Evolutionary conservation across 2,888 invertebrate species (phyloP).

Genomic region (Temnothorax unifasciatus): DNA sequence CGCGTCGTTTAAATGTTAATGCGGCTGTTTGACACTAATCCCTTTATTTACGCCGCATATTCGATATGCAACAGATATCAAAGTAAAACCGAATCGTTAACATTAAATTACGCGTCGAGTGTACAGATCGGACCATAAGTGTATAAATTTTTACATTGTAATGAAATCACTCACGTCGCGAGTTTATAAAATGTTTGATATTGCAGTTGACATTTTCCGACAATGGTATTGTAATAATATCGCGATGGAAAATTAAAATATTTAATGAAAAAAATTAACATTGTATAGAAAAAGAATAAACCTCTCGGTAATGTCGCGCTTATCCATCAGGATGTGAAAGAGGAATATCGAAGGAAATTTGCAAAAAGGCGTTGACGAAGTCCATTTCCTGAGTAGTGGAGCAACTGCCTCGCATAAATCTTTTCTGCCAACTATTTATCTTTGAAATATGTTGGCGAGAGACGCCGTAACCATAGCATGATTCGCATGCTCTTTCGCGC

Average conservation of each 20-base stretch:
- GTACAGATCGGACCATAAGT: background rate
- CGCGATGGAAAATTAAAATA: background rate
- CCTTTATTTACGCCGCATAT: slow-evolving; percentile 42
- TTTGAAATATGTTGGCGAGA: slow-evolving; percentile 38
- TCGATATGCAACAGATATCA: slow-evolving; percentile 40
- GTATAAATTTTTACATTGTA: slow-evolving; percentile 24
- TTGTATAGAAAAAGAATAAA: background rate
- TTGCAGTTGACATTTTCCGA: slow-evolving; percentile 18
- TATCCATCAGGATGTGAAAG: slow-evolving; percentile 9
- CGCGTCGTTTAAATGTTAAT: slow-evolving; percentile 32
- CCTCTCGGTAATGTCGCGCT: slow-evolving; percentile 1
- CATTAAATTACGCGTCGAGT: slow-evolving; percentile 24
- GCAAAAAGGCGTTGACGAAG: slow-evolving; percentile 22
- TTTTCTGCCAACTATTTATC: slow-evolving; percentile 51
- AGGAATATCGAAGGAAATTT: slow-evolving; percentile 39
- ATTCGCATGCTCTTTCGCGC: slow-evolving; percentile 27
- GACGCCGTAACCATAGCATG: slow-evolving; percentile 28
- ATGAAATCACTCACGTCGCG: slow-evolving; percentile 21
- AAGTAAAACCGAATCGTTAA: slow-evolving; percentile 43
- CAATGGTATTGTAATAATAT: background rate
- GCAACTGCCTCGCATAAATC: slow-evolving; percentile 43
- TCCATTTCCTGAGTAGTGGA: slow-evolving; percentile 41
- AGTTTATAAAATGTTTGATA: slow-evolving; percentile 3
- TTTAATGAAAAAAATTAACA: background rate
- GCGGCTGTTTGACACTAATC: slow-evolving; percentile 45